Evolutionary conservation across 1,140 invertebrate genomes (phyloP).

Genomic region (Paramacrobiotus metropolitanus): DNA sequence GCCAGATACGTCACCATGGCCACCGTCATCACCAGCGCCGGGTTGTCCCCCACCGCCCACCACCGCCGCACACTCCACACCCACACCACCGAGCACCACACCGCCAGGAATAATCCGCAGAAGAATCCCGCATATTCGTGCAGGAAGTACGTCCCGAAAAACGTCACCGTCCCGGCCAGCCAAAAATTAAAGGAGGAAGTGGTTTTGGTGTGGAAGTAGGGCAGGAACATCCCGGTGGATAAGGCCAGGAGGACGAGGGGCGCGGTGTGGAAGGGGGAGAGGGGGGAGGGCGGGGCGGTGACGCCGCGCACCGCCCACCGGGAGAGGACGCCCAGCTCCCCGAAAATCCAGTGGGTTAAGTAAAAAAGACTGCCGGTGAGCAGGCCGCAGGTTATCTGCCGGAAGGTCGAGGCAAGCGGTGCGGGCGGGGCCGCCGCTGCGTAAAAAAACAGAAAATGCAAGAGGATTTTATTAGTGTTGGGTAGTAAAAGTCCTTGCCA

Average conservation of each 20-base stretch:
- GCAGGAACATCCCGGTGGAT: not conserved
- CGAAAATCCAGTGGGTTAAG: slow-evolving; percentile 20
- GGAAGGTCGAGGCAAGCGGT: too few relatives aligned
- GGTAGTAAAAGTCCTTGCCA: too few relatives aligned
- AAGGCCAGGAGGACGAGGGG: not conserved
- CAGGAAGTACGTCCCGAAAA: slow-evolving; percentile 16
- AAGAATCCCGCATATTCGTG: slow-evolving; percentile 17
- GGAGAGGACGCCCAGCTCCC: slow-evolving; percentile 20
- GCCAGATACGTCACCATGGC: slow-evolving; percentile 18
- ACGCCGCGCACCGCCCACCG: slow-evolving; percentile 20
- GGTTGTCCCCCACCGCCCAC: slow-evolving; percentile 17
- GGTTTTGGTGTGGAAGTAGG: not conserved
- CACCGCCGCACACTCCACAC: slow-evolving; percentile 17
- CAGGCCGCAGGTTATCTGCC: not conserved
- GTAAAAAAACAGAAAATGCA: too few relatives aligned
- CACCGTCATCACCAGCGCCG: slow-evolving; percentile 17
- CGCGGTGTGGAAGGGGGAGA: slow-evolving; percentile 10
- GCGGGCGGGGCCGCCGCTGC: too few relatives aligned
- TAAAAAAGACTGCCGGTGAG: slow-evolving; percentile 19
- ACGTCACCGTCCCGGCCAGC: slow-evolving; percentile 13
- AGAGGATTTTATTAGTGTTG: too few relatives aligned
- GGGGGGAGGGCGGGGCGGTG: slow-evolving; percentile 19
- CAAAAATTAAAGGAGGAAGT: slow-evolving; percentile 15
- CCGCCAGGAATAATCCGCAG: slow-evolving; percentile 19
- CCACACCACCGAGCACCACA: slow-evolving; percentile 21